These are phyloP conservation scores for Fulmarus glacialis DNA, from an alignment of 2,113 vertebrate species.

Conservation along the genomic window DNA sequence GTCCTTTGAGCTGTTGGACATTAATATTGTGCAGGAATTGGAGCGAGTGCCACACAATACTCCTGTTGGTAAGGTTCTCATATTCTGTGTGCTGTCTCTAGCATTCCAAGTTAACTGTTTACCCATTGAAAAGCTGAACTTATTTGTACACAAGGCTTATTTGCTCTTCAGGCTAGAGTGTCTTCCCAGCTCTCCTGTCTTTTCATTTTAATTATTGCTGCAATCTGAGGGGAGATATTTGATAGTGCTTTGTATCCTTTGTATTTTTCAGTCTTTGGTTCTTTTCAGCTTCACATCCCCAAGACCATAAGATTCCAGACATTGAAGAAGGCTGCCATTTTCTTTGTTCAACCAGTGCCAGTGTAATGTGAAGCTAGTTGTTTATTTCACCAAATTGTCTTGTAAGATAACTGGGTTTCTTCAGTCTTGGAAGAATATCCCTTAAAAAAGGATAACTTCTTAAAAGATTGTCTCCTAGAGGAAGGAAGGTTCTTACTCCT, in stretches of 20 bases:
- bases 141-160: not conserved
- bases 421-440: not conserved
- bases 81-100: rapidly evolving
- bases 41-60: conserved; percentile 95
- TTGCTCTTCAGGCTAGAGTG: not conserved
- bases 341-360: not conserved
- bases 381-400: not conserved
- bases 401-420: not conserved
- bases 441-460: not conserved
- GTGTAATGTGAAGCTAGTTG: not conserved
- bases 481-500: not conserved
- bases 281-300: not conserved
- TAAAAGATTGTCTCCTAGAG: not conserved
- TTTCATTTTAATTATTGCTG: not conserved
- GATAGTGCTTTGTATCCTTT: not conserved
- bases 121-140: not conserved
- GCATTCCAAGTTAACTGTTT: not conserved
- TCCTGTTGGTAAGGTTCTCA: conserved; percentile 84
- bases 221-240: not conserved
- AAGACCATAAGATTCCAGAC: not conserved
- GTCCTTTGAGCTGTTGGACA: conserved; percentile 95
- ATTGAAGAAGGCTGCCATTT: not conserved
- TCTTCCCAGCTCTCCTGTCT: not conserved
- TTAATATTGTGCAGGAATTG: conserved; percentile 95
- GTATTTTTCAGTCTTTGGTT: not conserved